phyloP scores from a whole-genome alignment of 2,797 vertebrate species.

The Spea hammondii region DNA sequence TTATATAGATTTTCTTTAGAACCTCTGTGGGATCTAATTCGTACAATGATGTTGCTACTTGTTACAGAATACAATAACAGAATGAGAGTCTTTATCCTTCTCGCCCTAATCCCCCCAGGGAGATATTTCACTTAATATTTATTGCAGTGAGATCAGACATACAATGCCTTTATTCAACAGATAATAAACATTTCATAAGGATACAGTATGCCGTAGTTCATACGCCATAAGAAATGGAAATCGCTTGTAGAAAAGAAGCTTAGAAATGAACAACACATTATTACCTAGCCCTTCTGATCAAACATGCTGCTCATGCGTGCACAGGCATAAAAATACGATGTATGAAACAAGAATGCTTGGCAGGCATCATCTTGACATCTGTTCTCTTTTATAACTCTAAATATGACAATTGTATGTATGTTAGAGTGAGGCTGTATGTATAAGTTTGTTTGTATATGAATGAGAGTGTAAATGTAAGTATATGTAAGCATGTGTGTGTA shows the following conservation, averaged over 20 bases:
- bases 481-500: neutral
- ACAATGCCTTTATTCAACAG: neutral
- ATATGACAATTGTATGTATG: neutral
- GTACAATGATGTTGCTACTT: no score
- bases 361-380: no score
- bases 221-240: neutral
- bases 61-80: no score
- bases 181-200: slow-evolving; percentile 11
- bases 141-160: slow-evolving; percentile 8
- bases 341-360: no score
- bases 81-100: neutral
- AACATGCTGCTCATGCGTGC: no score
- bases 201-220: neutral
- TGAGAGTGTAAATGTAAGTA: neutral
- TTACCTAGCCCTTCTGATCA: neutral
- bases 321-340: no score
- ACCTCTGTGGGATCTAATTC: no score
- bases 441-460: neutral
- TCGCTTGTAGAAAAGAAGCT: neutral
- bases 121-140: slow-evolving; percentile 4
- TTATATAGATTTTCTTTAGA: no score
- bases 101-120: neutral
- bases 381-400: no score
- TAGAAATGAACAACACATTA: neutral
- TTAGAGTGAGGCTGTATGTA: neutral